These are phyloP conservation scores for Drosophila ohnishii DNA, from an alignment of 1,140 invertebrate species.

Conservation along the genomic window DNA sequence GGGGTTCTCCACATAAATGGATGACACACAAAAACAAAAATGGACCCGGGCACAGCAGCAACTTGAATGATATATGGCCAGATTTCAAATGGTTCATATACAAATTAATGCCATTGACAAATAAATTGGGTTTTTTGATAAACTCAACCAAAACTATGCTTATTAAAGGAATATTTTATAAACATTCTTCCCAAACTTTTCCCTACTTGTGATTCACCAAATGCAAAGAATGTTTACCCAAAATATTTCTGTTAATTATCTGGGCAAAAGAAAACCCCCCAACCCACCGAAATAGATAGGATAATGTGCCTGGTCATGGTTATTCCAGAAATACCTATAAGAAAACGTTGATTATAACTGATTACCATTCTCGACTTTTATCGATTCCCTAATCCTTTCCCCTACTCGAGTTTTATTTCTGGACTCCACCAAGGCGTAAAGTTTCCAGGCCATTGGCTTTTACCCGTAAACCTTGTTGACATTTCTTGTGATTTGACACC, in stretches of 20 bases:
- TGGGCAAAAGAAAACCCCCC: neutral
- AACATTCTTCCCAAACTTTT: neutral
- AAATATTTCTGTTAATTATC: neutral
- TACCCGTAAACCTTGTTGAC: constrained; percentile 57
- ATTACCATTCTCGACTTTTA: constrained; percentile 2
- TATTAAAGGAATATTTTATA: neutral
- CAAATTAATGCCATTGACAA: constrained; percentile 6
- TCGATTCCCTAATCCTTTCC: constrained; percentile 35
- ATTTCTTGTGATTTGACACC: constrained; percentile 41
- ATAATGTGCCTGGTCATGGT: neutral
- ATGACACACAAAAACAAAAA: constrained; percentile 19
- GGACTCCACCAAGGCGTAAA: constrained; percentile 29
- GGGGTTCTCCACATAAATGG: constrained; percentile 19
- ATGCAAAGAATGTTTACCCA: neutral
- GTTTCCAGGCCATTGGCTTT: constrained; percentile 59
- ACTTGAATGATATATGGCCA: constrained; percentile 6
- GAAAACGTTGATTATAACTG: neutral
- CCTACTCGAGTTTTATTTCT: constrained; percentile 27
- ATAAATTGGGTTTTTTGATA: constrained; percentile 7
- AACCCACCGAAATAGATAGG: neutral
- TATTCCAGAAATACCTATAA: neutral
- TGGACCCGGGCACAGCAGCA: neutral
- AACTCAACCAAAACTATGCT: neutral
- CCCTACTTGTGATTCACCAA: constrained; percentile 1
- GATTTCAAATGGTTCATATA: neutral